Base-by-base conservation (phyloP, 2,888 invertebrate genomes). In the Cheilosia variabilis region DNA sequence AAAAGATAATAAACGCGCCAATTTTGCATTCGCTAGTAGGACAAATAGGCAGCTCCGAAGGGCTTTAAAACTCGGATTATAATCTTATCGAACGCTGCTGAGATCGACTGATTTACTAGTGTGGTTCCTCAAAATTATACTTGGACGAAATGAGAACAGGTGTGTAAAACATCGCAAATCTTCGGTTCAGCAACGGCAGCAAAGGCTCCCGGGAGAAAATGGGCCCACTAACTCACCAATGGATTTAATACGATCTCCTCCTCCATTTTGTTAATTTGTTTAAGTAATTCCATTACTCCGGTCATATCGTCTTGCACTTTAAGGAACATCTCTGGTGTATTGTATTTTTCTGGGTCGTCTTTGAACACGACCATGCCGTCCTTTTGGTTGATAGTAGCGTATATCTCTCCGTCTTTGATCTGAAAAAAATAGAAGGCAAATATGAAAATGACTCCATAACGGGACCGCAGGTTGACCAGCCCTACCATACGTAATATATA, bases 341-440 rank as follows among this genome's bases (percentile, higher is more conserved):
- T 97, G 92, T 97, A 98, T 92, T 98, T 98, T 91, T 98, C 98
- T 10, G 98, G 98, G 92, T 97, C 97, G 90, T 99, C 98, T 89
- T 97, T 95, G 91, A 99, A 99, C 69, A 98, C 95, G 17, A 99
- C 98, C 98, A 99, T 99, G 15, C 99, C 98, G 93, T 99, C 98
- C 92, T 97, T 97, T 93, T 98, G 98, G 93, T 98, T 98, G 88
- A 99, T 98, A 89, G 97, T 97, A 31, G 99, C 99, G 93, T 96
- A 98, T 89, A 99, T 99, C 93, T 98, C 98, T 71, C 97, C 97
- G 91, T 98, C 98, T 93, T 98, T 98, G 90, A 99, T 99, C 98
- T 98, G 22, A 2, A 13, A 43, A 34, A 0, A 6, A 19, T 2
- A 19, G 17, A n/a, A 3, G 3, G 17, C 47, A 47, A 47, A 47